Conservation (phyloP, 23 tunicate genomes). For the Pegea sp. region DNA sequence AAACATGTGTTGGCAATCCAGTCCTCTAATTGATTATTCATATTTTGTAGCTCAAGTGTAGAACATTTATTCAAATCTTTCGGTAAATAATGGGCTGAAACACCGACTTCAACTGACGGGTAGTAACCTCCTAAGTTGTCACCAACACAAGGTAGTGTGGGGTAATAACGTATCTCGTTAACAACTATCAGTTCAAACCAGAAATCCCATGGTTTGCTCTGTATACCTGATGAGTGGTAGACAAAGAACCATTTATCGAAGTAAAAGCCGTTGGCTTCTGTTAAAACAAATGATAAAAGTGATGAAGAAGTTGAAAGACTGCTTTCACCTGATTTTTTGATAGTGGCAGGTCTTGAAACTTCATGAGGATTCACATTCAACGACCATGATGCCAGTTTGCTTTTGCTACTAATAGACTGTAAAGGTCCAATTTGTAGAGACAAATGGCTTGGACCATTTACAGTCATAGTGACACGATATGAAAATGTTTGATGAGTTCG, state of each 20-base stretch:
- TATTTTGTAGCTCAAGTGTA: constrained; percentile 18
- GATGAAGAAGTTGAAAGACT: too few relatives aligned
- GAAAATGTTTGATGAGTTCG: constrained; percentile 7
- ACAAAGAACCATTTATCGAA: constrained; percentile 42
- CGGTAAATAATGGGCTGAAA: constrained; percentile 29
- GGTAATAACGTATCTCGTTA: too few relatives aligned
- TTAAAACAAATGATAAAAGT: too few relatives aligned
- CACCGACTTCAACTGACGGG: constrained; percentile 14
- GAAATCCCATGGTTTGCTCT: constrained; percentile 22
- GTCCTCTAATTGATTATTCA: constrained; percentile 17
- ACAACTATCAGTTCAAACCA: constrained; percentile 22
- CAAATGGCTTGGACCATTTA: constrained; percentile 57
- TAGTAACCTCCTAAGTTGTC: background rate
- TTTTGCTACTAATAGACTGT: too few relatives aligned
- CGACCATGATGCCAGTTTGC: too few relatives aligned
- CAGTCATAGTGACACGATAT: constrained; percentile 3
- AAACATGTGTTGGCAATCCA: constrained; percentile 54
- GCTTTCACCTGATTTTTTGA: too few relatives aligned
- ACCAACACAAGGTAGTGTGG: too few relatives aligned
- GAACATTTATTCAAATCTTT: constrained; percentile 8
- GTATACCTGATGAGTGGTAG: constrained; percentile 29
- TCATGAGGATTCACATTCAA: too few relatives aligned
- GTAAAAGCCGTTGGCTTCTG: too few relatives aligned
- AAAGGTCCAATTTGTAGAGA: constrained; percentile 26
- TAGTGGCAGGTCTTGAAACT: too few relatives aligned